Evolutionary conservation across 2,797 vertebrate species (phyloP).

Genomic region (Bufotes viridis): DNA sequence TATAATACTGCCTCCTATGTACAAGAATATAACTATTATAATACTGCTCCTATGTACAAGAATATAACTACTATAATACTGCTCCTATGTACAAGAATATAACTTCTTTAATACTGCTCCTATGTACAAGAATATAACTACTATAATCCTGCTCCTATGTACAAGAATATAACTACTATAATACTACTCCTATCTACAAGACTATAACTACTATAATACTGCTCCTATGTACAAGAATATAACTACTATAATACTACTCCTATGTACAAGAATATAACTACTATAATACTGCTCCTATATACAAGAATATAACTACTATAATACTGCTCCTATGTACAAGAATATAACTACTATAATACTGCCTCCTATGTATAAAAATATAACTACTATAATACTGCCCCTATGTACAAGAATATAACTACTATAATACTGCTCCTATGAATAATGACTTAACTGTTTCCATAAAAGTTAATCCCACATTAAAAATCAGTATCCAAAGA

Average conservation of each 20-base stretch:
- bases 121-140: not conserved
- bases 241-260: not conserved
- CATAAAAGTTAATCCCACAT: too few relatives aligned
- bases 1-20: not conserved
- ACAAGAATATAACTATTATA: not conserved
- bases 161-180: not conserved
- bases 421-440: too few relatives aligned
- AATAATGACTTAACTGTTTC: too few relatives aligned
- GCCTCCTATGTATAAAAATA: not conserved
- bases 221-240: not conserved
- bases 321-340: not conserved
- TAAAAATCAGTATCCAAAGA: too few relatives aligned
- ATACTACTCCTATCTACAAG: not conserved
- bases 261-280: not conserved
- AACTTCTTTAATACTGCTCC: not conserved
- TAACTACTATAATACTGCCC: not conserved
- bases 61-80: slow-evolving; percentile 6
- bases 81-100: not conserved
- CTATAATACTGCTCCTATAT: not conserved
- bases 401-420: too few relatives aligned
- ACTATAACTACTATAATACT: slow-evolving; percentile 5
- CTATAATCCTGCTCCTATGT: not conserved
- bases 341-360: slow-evolving; percentile 1
- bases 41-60: not conserved
- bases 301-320: slow-evolving; percentile 3